These are phyloP conservation scores for Coregonus ussuriensis DNA, from an alignment of 2,797 vertebrate genomes.

Conservation along the genomic window DNA sequence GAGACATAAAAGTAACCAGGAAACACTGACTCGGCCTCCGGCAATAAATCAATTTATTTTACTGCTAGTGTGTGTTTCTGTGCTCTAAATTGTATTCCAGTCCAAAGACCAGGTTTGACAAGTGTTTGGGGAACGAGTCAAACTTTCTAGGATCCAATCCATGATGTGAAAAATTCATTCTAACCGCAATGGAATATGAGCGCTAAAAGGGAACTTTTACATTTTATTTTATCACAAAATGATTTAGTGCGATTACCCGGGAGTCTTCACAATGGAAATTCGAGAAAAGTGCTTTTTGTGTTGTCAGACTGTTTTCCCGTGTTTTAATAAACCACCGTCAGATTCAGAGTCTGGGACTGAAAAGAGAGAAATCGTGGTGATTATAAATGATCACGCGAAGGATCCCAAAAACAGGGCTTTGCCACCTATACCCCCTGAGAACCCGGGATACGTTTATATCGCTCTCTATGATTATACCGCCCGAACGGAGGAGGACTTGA, in stretches of 20 bases:
- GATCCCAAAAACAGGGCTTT: fast-evolving
- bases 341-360: fast-evolving
- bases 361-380: background rate
- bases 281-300: slow-evolving; percentile 31
- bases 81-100: background rate
- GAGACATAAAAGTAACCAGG: slow-evolving; percentile 8
- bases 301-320: slow-evolving; percentile 45
- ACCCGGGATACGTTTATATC: slow-evolving; percentile 67
- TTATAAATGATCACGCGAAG: background rate
- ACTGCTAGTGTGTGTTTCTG: slow-evolving; percentile 4
- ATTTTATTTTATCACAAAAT: background rate
- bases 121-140: background rate
- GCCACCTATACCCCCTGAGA: slow-evolving; percentile 30
- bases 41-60: slow-evolving; percentile 5
- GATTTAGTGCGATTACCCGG: slow-evolving; percentile 24
- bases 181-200: slow-evolving; percentile 14
- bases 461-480: slow-evolving; percentile 88
- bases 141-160: background rate
- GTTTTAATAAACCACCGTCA: slow-evolving; percentile 44
- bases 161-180: background rate
- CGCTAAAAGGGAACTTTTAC: background rate
- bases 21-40: slow-evolving; percentile 3
- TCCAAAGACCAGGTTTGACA: slow-evolving; percentile 6
- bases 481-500: slow-evolving; percentile 88
- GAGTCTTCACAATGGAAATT: slow-evolving; percentile 44